Base-by-base conservation (phyloP, 2,113 vertebrate genomes). In the Ascaphus truei region DNA sequence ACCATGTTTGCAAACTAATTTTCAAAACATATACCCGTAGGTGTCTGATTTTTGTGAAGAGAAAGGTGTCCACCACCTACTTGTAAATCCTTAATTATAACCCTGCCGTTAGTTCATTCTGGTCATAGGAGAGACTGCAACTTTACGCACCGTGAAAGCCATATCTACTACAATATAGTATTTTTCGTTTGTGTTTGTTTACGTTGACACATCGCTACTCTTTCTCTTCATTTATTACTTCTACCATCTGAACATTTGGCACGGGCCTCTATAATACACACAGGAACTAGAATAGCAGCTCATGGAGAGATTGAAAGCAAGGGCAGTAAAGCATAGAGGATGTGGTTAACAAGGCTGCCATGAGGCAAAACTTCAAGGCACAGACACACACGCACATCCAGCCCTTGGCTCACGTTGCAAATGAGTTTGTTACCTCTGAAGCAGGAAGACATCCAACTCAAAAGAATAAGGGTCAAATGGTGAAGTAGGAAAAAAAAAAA, bases 321-420 rank as follows among this genome's bases (percentile, higher is more conserved):
- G 41, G n/a, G 39, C 63, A 45, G 63, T 23, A 55, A 66, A 53
- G 25, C 26, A 15, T 13, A 29, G 63, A 59, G 65, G 53, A 68
- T 68, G 65, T 68, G 65, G 65, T 68, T 30, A 68, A 16, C 43
- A 22, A 57, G 51, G 41, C 36, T 45, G 37, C 51, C 63, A 56
- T 60, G 13, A 37, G 33, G 20, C 20, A 36, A n/a, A 23, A 47
- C 50, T 20, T 20, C 11, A 36, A 34, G 52, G 10, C 18, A 16
- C 15, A 26, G 37, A 12, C 53, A 33, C 20, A 45, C 7, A 12
- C 53, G 25, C 20, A 45, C 7, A 36, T 57, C 41, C 37, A 56
- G 50, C 12, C 12, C 29, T 22, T 55, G 48, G 62, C 62, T 65
- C 23, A 20, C 22, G 10, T 25, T 48, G 53, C 34, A n/a, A 31